A percentile compares a stretch with the other conserved stretches of the same genome.
These are phyloP conservation scores for Tachyglossus aculeatus DNA, from an alignment of 2,797 vertebrate species.

Conservation along the genomic window DNA sequence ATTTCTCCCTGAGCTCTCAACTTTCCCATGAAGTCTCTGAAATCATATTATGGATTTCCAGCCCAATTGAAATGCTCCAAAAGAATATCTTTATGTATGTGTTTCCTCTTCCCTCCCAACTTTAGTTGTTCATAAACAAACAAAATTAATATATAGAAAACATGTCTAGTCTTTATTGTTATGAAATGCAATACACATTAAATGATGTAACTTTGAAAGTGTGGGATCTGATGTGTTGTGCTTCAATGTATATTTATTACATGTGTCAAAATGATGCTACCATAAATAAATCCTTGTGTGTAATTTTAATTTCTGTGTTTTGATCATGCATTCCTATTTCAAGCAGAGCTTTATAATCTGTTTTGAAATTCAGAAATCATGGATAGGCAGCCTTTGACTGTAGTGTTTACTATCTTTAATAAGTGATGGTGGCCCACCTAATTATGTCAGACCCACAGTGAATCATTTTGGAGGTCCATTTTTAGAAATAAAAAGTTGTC, in stretches of 20 bases:
- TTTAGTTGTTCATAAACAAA: conserved; percentile 53
- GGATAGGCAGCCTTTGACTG: conserved; percentile 64
- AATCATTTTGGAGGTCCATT: conserved; percentile 60
- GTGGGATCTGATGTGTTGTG: conserved; percentile 55
- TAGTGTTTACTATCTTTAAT: conserved; percentile 63
- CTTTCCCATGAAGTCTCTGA: conserved; percentile 84
- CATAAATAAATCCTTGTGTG: conserved; percentile 63
- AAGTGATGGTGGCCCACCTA: conserved; percentile 64
- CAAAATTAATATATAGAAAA: conserved; percentile 47
- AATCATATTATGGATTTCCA: conserved; percentile 76
- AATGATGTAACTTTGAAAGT: conserved; percentile 68
- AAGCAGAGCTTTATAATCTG: conserved; percentile 67
- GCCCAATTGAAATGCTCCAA: conserved; percentile 62
- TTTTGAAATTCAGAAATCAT: conserved; percentile 64
- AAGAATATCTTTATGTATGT: conserved; percentile 61
- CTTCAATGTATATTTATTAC: conserved; percentile 57
- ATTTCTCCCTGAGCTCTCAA: conserved; percentile 72
- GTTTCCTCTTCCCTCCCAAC: conserved; percentile 50
- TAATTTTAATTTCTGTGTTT: conserved; percentile 68
- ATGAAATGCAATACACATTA: conserved; percentile 52
- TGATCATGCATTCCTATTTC: conserved; percentile 61
- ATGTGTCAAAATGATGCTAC: conserved; percentile 65
- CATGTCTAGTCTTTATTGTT: conserved; percentile 62
- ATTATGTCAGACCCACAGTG: conserved; percentile 56
- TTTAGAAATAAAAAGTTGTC: conserved; percentile 59